Percentiles rank a stretch among this genome's conserved stretches.
phyloP scores from a whole-genome alignment of 2,113 vertebrate species.

The Cariama cristata region DNA sequence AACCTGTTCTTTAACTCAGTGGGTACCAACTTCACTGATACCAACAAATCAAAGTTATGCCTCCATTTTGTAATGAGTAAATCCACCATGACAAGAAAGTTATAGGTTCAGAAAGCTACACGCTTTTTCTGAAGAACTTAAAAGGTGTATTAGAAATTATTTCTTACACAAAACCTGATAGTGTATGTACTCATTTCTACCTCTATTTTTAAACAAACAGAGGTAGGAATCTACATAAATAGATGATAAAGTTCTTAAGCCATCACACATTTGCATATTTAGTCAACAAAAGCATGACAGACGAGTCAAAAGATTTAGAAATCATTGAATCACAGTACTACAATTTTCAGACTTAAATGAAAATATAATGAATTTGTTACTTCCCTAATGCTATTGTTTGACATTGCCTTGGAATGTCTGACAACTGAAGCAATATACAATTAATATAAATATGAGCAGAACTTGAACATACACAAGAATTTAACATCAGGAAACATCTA shows the following conservation, averaged over 20 bases:
- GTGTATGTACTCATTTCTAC: background rate
- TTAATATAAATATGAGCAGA: background rate
- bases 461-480: background rate
- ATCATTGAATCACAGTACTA: background rate
- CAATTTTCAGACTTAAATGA: background rate
- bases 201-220: background rate
- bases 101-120: background rate
- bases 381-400: background rate
- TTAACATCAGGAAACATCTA: background rate
- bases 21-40: background rate
- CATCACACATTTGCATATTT: background rate
- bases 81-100: background rate
- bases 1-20: background rate
- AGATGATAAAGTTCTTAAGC: background rate
- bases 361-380: background rate
- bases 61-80: background rate
- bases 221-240: background rate
- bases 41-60: background rate
- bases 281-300: background rate
- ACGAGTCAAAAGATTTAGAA: background rate
- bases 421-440: background rate
- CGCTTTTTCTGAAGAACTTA: background rate
- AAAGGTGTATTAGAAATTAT: background rate
- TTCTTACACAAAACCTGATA: background rate
- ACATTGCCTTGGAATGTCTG: background rate